Conservation (phyloP, 2,113 vertebrate genomes). For the Pollimyrus isidori region DNA sequence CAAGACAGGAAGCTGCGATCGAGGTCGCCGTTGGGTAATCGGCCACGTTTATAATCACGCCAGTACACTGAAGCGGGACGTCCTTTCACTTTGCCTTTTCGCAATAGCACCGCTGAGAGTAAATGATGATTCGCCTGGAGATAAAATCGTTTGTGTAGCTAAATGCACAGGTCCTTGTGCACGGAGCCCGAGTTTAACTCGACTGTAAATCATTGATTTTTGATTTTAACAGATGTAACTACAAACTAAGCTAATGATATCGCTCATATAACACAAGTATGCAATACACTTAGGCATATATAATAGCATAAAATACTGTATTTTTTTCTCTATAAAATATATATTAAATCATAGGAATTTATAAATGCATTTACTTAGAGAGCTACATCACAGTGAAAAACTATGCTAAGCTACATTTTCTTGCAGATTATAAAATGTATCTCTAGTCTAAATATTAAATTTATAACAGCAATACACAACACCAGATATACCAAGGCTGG, state of each 20-base stretch:
- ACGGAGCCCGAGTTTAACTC: not conserved
- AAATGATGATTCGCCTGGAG: not conserved
- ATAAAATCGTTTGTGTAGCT: not conserved
- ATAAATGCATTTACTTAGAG: not conserved
- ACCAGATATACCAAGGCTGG: not conserved
- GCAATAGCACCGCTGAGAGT: not conserved
- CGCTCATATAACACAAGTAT: not conserved
- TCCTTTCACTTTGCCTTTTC: not conserved
- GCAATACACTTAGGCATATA: not conserved
- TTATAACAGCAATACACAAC: not conserved
- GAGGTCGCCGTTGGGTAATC: not conserved
- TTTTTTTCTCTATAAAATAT: not conserved
- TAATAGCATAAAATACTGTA: not conserved
- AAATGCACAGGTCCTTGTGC: not conserved
- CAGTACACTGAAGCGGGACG: not conserved
- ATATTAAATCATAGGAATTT: not conserved
- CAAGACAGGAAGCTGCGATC: not conserved
- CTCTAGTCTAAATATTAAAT: not conserved
- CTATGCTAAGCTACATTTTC: not conserved
- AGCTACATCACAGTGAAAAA: not conserved
- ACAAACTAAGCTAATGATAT: not conserved
- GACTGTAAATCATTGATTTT: not conserved
- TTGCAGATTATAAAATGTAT: not conserved
- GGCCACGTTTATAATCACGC: not conserved
- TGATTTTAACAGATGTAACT: not conserved